A percentile compares a stretch with the other conserved stretches of the same genome.
These are phyloP conservation scores for Nebria salina DNA, from an alignment of 2,888 invertebrate genomes.

Conservation along the genomic window DNA sequence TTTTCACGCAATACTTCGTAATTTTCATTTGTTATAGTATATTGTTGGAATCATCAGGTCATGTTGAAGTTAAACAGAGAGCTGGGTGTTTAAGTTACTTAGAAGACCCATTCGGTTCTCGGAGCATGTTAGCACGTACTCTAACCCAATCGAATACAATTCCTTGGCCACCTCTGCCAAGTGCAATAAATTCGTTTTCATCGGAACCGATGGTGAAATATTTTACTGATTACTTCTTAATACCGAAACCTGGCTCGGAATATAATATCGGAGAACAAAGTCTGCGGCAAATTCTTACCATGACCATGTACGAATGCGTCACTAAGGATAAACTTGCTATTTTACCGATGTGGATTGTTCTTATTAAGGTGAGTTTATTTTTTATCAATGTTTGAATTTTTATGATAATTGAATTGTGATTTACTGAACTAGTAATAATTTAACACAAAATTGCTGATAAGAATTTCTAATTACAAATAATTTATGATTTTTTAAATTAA, in stretches of 20 bases:
- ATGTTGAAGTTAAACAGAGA: conserved; percentile 86
- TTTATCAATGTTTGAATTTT: background rate
- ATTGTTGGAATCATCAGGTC: conserved; percentile 74
- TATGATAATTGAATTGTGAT: too few relatives aligned
- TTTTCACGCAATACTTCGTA: background rate
- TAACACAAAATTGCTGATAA: too few relatives aligned
- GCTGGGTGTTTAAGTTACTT: conserved; percentile 88
- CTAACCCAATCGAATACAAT: conserved; percentile 77
- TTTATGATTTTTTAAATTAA: too few relatives aligned
- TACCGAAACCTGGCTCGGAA: conserved; percentile 52
- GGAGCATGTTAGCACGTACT: conserved; percentile 80
- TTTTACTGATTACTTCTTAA: conserved; percentile 76
- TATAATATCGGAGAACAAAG: conserved; percentile 63
- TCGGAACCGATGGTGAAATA: conserved; percentile 76
- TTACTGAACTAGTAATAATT: too few relatives aligned
- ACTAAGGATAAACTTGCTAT: conserved; percentile 81
- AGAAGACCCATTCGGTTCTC: conserved; percentile 84
- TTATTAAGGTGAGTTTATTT: conserved; percentile 69
- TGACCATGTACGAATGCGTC: conserved; percentile 82
- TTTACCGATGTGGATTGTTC: conserved; percentile 76
- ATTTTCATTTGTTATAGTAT: conserved; percentile 60
- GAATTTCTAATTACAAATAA: too few relatives aligned
- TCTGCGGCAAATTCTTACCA: conserved; percentile 70
- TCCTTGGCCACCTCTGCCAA: conserved; percentile 74
- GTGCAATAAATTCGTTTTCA: conserved; percentile 78